A percentile compares a stretch with the other conserved stretches of the same genome.
phyloP scores from a whole-genome alignment of 1,140 invertebrate species.

The Medauroidea extradentata region DNA sequence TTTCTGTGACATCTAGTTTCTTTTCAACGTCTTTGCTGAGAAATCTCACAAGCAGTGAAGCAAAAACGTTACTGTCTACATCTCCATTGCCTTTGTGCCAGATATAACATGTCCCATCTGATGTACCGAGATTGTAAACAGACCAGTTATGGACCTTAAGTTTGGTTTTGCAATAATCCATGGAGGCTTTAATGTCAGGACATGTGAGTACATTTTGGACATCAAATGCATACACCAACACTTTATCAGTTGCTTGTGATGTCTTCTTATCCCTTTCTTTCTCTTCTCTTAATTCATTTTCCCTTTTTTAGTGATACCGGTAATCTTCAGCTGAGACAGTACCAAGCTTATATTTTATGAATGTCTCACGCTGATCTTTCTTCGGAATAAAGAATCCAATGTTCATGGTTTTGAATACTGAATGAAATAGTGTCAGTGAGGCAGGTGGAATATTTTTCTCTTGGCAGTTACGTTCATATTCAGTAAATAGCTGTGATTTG shows the following conservation, averaged over 20 bases:
- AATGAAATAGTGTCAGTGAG: neutral
- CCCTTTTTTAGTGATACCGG: neutral
- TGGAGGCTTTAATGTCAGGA: neutral
- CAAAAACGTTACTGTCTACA: slow-evolving; percentile 2
- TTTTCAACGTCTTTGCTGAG: neutral
- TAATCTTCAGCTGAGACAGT: neutral
- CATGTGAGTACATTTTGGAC: neutral
- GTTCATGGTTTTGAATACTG: slow-evolving; percentile 5
- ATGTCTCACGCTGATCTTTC: slow-evolving; percentile 11
- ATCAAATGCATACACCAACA: slow-evolving; percentile 1
- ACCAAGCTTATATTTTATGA: slow-evolving; percentile 1
- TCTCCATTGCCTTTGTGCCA: slow-evolving; percentile 8
- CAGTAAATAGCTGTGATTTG: slow-evolving; percentile 7
- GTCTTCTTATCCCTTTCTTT: neutral
- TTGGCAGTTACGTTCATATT: slow-evolving; percentile 7
- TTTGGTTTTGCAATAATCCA: neutral
- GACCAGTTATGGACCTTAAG: neutral
- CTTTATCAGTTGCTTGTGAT: neutral
- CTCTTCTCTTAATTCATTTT: neutral
- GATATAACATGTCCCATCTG: neutral
- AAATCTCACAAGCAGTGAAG: neutral
- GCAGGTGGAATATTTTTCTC: slow-evolving; percentile 3
- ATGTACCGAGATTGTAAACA: neutral
- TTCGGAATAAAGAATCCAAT: slow-evolving; percentile 7
- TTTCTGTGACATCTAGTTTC: neutral